Base-by-base conservation (phyloP, 2,888 invertebrate genomes). In the Hydrotaea cyrtoneurina region DNA sequence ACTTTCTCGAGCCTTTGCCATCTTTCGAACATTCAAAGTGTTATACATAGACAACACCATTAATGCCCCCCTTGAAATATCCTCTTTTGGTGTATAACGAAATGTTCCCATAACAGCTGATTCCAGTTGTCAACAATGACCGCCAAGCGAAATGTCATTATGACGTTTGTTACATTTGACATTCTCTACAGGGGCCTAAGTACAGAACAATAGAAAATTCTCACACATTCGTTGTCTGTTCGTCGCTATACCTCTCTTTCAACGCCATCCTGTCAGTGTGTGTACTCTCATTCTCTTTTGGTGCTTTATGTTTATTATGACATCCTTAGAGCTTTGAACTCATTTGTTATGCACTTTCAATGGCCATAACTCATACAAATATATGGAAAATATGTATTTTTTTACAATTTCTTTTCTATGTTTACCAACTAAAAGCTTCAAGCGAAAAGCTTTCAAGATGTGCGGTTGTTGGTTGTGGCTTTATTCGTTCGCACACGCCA, bases 31-130 rank as follows among this genome's bases (percentile, higher is more conserved):
- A 23, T 26, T 0, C 13, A 13, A 69, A 46, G 46, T 69, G 69
- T 69, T 69, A 69, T 69, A 69, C 69, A 15, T 5, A 10, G 1
- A 0, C 23, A 31, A 46, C 15, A 21, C 7, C 31, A 66, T 23
- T 15, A 46, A 69, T 46, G 23, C 46, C 69, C 66, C 39, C 15
- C n/a, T n/a, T 0, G 39, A 69, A 69, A 69, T 69, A 46, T 69
- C 43, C 69, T 23, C 7, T 2, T 69, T 59, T 26, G 21, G 8
- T 59, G 26, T 15, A 10, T 26, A 8, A 59, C 26, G 55, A 21
- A 55, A 19, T 55, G 21, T 55, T 19, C 8, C 55, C 4, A 4
- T 5, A 55, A 21, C 55, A 55, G 55, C 55, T 55, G 55, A 55
- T 55, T 53, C 4, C 19, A 55, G 1, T 10, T 10, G 21, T 11